These are phyloP conservation scores for Poeciliopsis turrubarensis DNA, from an alignment of 2,113 vertebrate genomes.

Conservation along the genomic window DNA sequence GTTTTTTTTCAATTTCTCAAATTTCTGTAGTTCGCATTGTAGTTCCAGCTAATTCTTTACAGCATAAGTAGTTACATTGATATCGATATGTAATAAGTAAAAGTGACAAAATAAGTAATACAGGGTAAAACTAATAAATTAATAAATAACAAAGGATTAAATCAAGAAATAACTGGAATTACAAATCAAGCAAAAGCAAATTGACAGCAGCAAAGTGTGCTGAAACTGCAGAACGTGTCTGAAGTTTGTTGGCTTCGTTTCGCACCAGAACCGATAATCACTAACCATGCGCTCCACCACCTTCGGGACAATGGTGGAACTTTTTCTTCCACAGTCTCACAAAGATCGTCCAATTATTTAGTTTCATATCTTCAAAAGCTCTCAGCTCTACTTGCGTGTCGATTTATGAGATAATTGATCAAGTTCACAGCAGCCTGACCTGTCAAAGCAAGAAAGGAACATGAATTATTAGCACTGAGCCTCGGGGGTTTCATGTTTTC, in stretches of 20 bases:
- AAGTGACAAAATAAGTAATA: too few species aligned
- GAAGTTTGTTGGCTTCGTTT: slow-evolving; percentile 19
- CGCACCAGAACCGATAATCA: background rate
- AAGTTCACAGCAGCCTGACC: background rate
- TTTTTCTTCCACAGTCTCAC: background rate
- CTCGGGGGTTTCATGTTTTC: slow-evolving; percentile 3
- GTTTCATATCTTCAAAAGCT: background rate
- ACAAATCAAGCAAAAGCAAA: too few species aligned
- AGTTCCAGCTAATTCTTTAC: too few species aligned
- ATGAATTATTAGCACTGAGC: background rate
- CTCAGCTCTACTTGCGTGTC: background rate
- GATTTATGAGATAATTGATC: background rate
- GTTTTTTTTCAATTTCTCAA: too few species aligned
- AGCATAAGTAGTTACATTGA: too few species aligned
- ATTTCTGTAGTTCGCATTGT: too few species aligned
- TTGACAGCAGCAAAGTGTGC: too few species aligned
- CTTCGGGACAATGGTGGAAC: background rate
- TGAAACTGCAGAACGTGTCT: background rate
- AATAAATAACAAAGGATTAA: too few species aligned
- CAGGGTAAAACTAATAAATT: too few species aligned
- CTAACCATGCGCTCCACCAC: background rate
- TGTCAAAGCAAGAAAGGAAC: slow-evolving; percentile 11
- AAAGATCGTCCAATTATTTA: background rate
- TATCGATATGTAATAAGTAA: too few species aligned
- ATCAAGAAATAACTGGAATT: too few species aligned